A percentile compares a stretch with the other conserved stretches of the same genome.
These are phyloP conservation scores for Frankliniella intonsa DNA, from an alignment of 2,888 invertebrate genomes.

Conservation along the genomic window DNA sequence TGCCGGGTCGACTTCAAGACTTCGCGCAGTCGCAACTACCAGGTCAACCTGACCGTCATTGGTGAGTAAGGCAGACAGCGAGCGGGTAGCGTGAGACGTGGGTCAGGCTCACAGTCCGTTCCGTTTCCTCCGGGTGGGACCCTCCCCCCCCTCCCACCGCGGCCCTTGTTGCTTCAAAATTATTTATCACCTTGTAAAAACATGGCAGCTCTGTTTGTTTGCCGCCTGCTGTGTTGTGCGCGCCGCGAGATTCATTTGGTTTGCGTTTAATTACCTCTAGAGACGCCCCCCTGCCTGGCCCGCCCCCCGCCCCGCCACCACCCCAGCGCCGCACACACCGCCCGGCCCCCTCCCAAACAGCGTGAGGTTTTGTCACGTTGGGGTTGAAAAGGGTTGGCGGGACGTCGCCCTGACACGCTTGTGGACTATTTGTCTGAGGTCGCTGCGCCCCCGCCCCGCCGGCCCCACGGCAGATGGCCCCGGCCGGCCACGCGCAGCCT, in stretches of 20 bases:
- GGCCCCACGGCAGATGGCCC: neutral
- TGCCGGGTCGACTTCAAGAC: slow-evolving; percentile 53
- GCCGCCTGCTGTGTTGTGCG: neutral
- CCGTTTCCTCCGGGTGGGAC: neutral
- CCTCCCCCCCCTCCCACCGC: neutral
- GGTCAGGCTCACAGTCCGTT: neutral
- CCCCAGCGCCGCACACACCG: neutral
- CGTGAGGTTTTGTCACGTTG: too few species aligned
- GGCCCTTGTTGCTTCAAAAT: neutral
- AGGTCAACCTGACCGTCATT: slow-evolving; percentile 53
- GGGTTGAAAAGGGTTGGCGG: neutral
- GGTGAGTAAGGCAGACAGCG: slow-evolving; percentile 45
- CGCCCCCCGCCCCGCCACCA: neutral
- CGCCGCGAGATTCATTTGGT: slow-evolving; percentile 24
- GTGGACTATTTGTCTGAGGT: neutral
- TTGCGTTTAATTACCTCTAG: slow-evolving; percentile 14
- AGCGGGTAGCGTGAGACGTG: neutral
- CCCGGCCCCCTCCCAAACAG: neutral
- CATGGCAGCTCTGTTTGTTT: slow-evolving; percentile 4
- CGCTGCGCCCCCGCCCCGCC: neutral
- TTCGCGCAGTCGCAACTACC: slow-evolving; percentile 52
- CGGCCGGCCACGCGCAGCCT: neutral
- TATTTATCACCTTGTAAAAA: slow-evolving; percentile 25
- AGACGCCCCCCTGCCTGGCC: neutral
- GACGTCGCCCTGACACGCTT: neutral